Percentiles rank a stretch among this genome's conserved stretches.
Evolutionary conservation across 2,888 invertebrate genomes (phyloP).

Genomic region (Phalera bucephala): DNA sequence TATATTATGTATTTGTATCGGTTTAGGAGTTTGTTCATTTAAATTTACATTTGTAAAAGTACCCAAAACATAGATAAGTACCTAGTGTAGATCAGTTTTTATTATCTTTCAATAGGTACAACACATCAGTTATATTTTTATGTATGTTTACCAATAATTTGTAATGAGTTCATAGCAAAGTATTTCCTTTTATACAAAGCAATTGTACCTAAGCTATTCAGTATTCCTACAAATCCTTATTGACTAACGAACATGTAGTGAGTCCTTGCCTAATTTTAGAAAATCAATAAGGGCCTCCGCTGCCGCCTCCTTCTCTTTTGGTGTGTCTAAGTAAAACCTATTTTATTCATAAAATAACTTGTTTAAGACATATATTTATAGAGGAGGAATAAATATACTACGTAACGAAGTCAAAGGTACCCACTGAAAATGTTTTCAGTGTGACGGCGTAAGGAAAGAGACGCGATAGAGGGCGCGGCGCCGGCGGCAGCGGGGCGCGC

Average conservation of each 20-base stretch:
- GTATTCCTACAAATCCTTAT: constrained; percentile 1
- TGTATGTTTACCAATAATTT: no score
- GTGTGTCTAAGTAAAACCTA: background rate
- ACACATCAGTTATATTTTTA: no score
- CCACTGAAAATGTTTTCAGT: constrained; percentile 14
- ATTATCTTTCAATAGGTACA: no score
- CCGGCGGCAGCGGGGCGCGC: constrained; percentile 36
- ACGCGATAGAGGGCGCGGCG: constrained; percentile 23
- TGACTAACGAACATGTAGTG: background rate
- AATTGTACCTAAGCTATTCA: no score
- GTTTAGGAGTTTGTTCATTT: no score
- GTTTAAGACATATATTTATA: background rate
- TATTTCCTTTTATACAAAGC: no score
- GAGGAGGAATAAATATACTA: background rate
- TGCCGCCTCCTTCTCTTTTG: background rate
- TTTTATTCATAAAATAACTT: background rate
- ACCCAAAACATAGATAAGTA: no score
- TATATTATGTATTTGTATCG: no score
- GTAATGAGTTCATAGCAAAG: no score
- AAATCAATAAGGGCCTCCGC: constrained; percentile 5
- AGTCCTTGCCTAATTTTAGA: background rate
- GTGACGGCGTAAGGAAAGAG: constrained; percentile 17
- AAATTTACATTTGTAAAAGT: no score
- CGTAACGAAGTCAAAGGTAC: constrained; percentile 2
- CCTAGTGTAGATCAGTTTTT: no score